Evolutionary conservation across 2,113 vertebrate genomes (phyloP).

Genomic region (Micronycteris hirsuta): DNA sequence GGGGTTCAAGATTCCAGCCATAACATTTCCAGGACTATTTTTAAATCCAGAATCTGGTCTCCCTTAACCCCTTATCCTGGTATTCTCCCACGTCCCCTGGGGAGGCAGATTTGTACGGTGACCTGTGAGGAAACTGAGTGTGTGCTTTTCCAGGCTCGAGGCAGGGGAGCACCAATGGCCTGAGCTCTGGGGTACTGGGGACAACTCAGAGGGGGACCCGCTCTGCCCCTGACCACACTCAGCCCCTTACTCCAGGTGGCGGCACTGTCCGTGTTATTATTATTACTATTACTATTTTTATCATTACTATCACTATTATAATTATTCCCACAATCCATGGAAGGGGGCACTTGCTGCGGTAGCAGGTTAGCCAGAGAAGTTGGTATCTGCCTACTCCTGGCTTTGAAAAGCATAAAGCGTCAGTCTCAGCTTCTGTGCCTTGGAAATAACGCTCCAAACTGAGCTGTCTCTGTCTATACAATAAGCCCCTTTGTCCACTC

Average conservation of each 20-base stretch:
- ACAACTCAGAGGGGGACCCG: background rate
- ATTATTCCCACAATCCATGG: background rate
- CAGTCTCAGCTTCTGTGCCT: background rate
- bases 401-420: background rate
- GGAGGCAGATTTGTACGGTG: background rate
- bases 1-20: background rate
- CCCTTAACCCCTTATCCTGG: background rate
- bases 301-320: background rate
- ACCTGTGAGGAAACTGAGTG: background rate
- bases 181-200: background rate
- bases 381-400: background rate
- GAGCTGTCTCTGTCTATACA: background rate
- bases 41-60: background rate
- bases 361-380: background rate
- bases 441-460: background rate
- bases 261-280: background rate
- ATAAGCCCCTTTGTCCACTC: background rate
- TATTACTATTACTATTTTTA: background rate
- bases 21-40: background rate
- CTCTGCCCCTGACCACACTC: background rate
- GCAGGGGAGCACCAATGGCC: background rate
- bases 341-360: background rate
- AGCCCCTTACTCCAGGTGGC: fast-evolving
- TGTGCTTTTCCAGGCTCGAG: background rate
- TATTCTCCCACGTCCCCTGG: background rate